Base-by-base conservation (phyloP, 2,888 invertebrate species). In the Lithophane semibrunnea region DNA sequence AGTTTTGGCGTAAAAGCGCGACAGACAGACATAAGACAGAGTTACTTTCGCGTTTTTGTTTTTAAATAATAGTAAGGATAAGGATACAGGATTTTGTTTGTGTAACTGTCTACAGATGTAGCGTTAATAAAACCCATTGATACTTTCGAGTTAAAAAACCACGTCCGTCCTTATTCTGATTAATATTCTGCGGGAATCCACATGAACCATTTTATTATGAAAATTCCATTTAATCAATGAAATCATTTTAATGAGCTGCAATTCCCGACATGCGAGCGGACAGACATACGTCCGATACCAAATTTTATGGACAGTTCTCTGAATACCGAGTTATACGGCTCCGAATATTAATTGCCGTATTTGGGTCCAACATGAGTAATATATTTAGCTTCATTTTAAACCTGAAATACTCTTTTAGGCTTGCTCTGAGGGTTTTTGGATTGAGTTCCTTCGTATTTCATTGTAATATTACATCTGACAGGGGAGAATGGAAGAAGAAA, bases 181-280 rank as follows among this genome's bases (percentile, higher is more conserved):
- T 37, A 12, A 52, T 64, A 29, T 24, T 65, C 37, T 16, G 52
- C 18, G 21, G 10, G 10, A 63, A 70, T 5, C 0, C 10, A 54
- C 21, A 63, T 42, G 16, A 29, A 58, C 67, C 16, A 49, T 24
- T 73, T 61, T 37, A 63, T 63, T 13, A 61, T 24, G 21, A 63
- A 71, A 47, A 73, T 58, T 44, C 9, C n/a, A 52, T 56, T 73
- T 61, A 73, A 69, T 66, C 21, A 69, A 63, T 73, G 1, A 47
- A 67, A 54, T 70, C 2, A 80, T 70, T 71, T 18, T 80, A 84
- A 80, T 84, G 42, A 80, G 60, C 67, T 74, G 47, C 66, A 69
- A 13, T 52, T 3, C 24, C 12, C n/a, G 66, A 24, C 18, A 84
- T 9, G n/a, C 13, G 16, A 7, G n/a, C 44, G 2, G 49, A 49